phyloP scores from a whole-genome alignment of 2,888 invertebrate genomes.

The Pristionchus fissidentatus region DNA sequence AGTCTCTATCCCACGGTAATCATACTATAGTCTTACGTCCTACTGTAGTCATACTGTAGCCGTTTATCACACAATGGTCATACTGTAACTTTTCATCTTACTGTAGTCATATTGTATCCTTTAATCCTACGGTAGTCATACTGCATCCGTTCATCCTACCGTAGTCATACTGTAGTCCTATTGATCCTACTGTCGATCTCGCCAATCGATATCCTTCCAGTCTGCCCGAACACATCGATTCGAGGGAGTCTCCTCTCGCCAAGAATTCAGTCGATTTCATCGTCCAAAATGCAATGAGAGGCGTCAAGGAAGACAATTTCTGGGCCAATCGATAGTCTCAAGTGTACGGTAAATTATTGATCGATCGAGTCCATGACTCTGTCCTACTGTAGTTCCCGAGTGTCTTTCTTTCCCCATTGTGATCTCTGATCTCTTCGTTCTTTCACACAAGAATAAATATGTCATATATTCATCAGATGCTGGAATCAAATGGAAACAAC shows the following conservation, averaged over 20 bases:
- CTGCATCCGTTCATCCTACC: neutral
- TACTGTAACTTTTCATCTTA: too few species aligned
- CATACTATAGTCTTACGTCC: neutral
- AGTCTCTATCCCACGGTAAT: neutral
- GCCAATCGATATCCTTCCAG: neutral
- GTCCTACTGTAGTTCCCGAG: neutral
- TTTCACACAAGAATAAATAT: neutral
- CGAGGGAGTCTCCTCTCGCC: neutral
- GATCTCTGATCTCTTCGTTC: conserved; percentile 36
- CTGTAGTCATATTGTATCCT: neutral
- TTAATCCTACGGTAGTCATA: neutral
- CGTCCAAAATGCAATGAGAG: conserved; percentile 32
- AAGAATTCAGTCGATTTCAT: conserved; percentile 31
- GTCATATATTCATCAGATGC: conserved; percentile 25
- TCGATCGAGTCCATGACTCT: neutral
- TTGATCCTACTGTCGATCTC: neutral
- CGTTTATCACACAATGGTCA: too few species aligned
- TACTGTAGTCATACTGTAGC: neutral
- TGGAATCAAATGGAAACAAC: conserved; percentile 8
- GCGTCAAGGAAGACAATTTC: conserved; percentile 18
- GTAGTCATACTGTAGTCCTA: neutral
- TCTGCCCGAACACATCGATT: conserved; percentile 20
- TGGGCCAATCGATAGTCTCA: conserved; percentile 22
- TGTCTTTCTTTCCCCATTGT: conserved; percentile 17
- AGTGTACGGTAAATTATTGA: neutral